Evolutionary conservation across 2,113 vertebrate genomes (phyloP), one percentile per base, ranked within the genome.

Genomic region (Xiphophorus hellerii): DNA sequence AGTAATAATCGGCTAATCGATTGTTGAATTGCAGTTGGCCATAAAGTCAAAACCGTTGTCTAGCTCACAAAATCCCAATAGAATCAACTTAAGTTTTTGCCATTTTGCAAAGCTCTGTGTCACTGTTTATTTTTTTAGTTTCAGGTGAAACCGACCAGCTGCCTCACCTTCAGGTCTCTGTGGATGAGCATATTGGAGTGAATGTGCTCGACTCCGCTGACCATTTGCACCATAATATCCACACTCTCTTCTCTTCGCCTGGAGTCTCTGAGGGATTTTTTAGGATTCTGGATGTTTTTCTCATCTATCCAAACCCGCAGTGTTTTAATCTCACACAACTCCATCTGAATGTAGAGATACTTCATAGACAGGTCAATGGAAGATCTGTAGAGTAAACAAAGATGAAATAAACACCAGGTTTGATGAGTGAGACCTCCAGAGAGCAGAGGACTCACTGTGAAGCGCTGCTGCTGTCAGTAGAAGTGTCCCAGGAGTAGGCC

Each of bases 311-410:
- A 95, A 15, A 20, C 22, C 58, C 33, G 63, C 0, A 95, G 89
- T 6, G 92, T 94, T 70, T 72, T 85, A 20, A 66, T 80, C 10
- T 88, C 85, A 76, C 95, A 95, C 17, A 94, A n/a, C 73, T 95
- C 93, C 94, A 95, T 95, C 77, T 95, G 91, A 77, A 95, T 95
- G 68, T 95, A 93, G 9, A 95, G 91, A 74, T 20, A 93, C 69
- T 88, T 71, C 0, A 3, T 4, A 1, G 64, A 5, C 0, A 44
- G 37, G 72, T 61, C 67, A 42, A 44, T 71, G 30, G 76, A 71
- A 14, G 88, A 93, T 42, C 93, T 94, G 48, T 9, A 27, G 11
- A 67, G 12, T 22, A n/a, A 5, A 28, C 33, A 66, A 54, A n/a
- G 0, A 2, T 22, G 14, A 37, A 42, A 42, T n/a, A 8, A 77